These are phyloP conservation scores for Smittia aterrima DNA, from an alignment of 2,888 invertebrate genomes.

Conservation along the genomic window DNA sequence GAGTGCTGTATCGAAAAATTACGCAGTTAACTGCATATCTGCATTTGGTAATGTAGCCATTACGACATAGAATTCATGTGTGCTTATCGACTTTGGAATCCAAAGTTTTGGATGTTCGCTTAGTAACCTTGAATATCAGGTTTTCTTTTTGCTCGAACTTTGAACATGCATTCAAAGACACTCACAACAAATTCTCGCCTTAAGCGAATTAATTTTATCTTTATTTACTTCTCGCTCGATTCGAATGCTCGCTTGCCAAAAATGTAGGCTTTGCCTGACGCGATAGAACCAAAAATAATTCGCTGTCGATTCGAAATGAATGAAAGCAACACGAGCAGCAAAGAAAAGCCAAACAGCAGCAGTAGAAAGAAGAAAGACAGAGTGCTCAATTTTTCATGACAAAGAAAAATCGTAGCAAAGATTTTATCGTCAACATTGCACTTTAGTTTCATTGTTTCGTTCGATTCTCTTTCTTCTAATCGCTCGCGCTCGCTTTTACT, in stretches of 20 bases:
- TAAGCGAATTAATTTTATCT: not conserved
- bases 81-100: not conserved
- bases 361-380: not conserved
- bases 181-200: not conserved
- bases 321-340: not conserved
- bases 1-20: slow-evolving; percentile 35
- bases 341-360: not conserved
- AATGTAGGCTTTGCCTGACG: slow-evolving; percentile 4
- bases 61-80: not conserved
- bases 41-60: not conserved
- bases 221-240: not conserved
- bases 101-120: not conserved
- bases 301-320: not conserved
- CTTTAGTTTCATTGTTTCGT: not conserved
- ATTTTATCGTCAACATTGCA: slow-evolving; percentile 8
- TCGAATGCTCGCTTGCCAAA: slow-evolving; percentile 6
- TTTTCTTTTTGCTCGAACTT: not conserved
- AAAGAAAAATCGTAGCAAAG: not conserved
- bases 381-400: not conserved
- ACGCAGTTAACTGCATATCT: slow-evolving; percentile 28
- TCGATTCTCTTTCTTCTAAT: not conserved
- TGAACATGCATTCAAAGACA: not conserved
- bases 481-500: not conserved
- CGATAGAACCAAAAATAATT: slow-evolving; percentile 23
- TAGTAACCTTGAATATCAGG: not conserved